phyloP scores from a whole-genome alignment of 2,113 vertebrate species.

The Brachionichthys hirsutus region DNA sequence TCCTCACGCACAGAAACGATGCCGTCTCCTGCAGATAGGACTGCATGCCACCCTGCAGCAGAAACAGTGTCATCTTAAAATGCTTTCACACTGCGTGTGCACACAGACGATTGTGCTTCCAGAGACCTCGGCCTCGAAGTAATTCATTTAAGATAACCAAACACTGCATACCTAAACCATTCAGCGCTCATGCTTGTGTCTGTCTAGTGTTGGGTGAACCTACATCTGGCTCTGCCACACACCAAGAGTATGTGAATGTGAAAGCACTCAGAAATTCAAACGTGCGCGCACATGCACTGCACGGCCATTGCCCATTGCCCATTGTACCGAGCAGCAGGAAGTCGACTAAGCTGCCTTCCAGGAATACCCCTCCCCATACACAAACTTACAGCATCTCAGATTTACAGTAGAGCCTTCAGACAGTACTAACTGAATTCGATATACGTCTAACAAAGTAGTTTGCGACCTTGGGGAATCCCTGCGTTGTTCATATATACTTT shows the following conservation, averaged over 20 bases:
- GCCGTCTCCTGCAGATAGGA: neutral
- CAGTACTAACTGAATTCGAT: slow-evolving; percentile 21
- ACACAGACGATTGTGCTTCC: neutral
- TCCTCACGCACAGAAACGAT: neutral
- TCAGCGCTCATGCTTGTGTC: slow-evolving; percentile 33
- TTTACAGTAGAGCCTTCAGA: slow-evolving; percentile 37
- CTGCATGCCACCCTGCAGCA: neutral
- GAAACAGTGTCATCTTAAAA: slow-evolving; percentile 3
- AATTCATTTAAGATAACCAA: slow-evolving; percentile 33
- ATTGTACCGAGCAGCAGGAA: slow-evolving; percentile 59
- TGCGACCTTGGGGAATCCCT: too few relatives aligned
- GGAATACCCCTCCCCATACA: slow-evolving; percentile 48
- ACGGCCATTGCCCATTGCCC: slow-evolving; percentile 16
- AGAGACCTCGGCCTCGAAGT: slow-evolving; percentile 18
- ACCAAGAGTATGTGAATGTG: slow-evolving; percentile 33
- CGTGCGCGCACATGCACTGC: slow-evolving; percentile 6
- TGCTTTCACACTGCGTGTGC: neutral
- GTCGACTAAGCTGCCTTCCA: slow-evolving; percentile 59
- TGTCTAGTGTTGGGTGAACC: slow-evolving; percentile 23
- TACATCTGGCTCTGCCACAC: slow-evolving; percentile 48
- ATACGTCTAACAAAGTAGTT: slow-evolving; percentile 36
- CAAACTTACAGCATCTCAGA: slow-evolving; percentile 30
- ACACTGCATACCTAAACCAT: slow-evolving; percentile 25
- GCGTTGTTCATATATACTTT: neutral
- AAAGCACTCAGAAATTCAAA: slow-evolving; percentile 7